Conservation (phyloP, 2,797 vertebrate genomes). For the Podarcis siculus region DNA sequence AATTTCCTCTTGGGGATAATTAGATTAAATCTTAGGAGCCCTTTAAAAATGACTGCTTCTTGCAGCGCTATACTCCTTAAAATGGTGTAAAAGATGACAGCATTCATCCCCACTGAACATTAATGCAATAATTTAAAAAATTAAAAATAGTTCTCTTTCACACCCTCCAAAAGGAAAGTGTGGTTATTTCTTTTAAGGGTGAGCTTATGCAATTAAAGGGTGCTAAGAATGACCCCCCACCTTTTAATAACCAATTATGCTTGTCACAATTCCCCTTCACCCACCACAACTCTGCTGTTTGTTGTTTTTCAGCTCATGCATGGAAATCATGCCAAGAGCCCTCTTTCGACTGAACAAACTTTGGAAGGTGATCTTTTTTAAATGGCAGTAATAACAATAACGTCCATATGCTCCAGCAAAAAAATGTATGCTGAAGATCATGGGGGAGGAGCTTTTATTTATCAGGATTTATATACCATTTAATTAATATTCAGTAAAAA, state of each 20-base stretch:
- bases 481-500: no score
- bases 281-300: constrained; percentile 1
- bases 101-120: not conserved
- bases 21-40: no score
- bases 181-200: not conserved
- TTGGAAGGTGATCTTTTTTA: no score
- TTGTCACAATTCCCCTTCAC: not conserved
- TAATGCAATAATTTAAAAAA: not conserved
- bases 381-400: not conserved
- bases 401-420: not conserved
- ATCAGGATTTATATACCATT: no score
- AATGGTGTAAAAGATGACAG: not conserved
- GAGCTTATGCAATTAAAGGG: not conserved
- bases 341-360: not conserved
- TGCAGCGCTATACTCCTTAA: not conserved
- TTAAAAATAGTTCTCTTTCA: not conserved
- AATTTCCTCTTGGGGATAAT: not conserved
- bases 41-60: not conserved
- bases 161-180: not conserved
- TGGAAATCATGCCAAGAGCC: not conserved
- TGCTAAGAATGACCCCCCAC: not conserved
- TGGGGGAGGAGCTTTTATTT: not conserved
- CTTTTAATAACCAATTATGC: not conserved
- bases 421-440: no score
- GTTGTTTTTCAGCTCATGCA: not conserved